These are phyloP conservation scores for Sclerurus mexicanus DNA, from an alignment of 2,113 vertebrate genomes.

Conservation along the genomic window DNA sequence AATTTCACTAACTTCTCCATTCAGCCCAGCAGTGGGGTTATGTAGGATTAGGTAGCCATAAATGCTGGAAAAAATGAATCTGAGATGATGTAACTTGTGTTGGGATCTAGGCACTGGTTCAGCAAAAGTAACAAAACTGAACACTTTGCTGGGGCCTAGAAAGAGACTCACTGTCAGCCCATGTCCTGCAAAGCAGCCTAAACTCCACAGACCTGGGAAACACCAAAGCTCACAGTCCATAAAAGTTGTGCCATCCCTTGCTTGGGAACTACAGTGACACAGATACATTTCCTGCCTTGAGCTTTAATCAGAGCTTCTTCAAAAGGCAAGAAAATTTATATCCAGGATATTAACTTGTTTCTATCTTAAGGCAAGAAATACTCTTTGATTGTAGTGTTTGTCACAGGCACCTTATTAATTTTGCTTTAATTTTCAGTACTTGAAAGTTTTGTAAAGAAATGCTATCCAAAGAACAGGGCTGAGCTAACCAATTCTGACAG, in stretches of 20 bases:
- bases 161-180: not conserved
- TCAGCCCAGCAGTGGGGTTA: not conserved
- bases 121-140: not conserved
- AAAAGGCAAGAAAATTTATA: not conserved
- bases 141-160: not conserved
- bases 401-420: not conserved
- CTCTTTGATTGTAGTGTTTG: not conserved
- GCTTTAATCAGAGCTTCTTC: not conserved
- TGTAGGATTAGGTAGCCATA: not conserved
- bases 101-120: not conserved
- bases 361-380: not conserved
- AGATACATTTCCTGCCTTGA: not conserved
- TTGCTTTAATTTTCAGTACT: not conserved
- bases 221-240: not conserved
- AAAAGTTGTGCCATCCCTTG: not conserved
- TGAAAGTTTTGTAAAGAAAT: not conserved
- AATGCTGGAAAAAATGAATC: not conserved
- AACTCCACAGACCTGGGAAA: not conserved
- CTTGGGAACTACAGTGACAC: not conserved
- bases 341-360: not conserved
- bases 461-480: not conserved
- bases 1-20: not conserved
- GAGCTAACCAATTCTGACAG: not conserved
- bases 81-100: not conserved
- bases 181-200: not conserved